Evolutionary conservation across 2,797 vertebrate species (phyloP).

Genomic region (Sebastes itinus): DNA sequence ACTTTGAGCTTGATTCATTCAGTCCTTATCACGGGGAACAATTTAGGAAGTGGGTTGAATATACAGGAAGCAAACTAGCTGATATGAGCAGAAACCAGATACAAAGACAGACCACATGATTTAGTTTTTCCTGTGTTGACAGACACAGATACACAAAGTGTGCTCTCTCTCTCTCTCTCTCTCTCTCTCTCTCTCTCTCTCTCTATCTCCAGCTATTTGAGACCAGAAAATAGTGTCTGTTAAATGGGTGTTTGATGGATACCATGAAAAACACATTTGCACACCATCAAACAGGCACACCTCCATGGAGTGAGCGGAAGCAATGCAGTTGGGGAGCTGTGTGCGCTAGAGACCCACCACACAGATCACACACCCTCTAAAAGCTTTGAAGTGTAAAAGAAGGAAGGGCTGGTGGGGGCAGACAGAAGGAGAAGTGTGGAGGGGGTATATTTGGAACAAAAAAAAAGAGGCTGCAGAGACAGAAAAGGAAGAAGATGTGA

Average conservation of each 20-base stretch:
- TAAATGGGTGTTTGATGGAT: conserved; percentile 33
- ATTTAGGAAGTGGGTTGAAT: conserved; percentile 36
- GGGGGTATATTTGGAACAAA: conserved; percentile 28
- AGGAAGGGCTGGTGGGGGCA: conserved; percentile 15
- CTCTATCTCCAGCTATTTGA: background rate
- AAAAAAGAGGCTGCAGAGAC: conserved; percentile 20
- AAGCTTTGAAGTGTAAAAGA: conserved; percentile 66
- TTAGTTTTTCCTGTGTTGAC: conserved; percentile 26
- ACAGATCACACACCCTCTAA: conserved; percentile 63
- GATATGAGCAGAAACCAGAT: conserved; percentile 55
- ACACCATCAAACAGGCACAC: conserved; percentile 55
- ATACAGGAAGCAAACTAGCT: conserved; percentile 58
- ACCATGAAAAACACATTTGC: conserved; percentile 44
- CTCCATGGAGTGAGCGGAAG: conserved; percentile 43
- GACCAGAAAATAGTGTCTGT: conserved; percentile 16
- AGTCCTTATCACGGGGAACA: conserved; percentile 9
- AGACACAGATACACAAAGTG: background rate
- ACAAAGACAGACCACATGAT: conserved; percentile 15
- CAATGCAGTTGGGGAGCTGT: conserved; percentile 20
- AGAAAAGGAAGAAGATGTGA: conserved; percentile 34
- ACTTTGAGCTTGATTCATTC: background rate
- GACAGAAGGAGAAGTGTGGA: conserved; percentile 20
- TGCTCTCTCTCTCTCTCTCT: background rate
- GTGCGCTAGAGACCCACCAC: conserved; percentile 59
- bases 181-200: background rate